Percentiles rank a stretch among this genome's conserved stretches.
phyloP scores from a whole-genome alignment of 2,113 vertebrate genomes.

The Oreochromis spilurus region DNA sequence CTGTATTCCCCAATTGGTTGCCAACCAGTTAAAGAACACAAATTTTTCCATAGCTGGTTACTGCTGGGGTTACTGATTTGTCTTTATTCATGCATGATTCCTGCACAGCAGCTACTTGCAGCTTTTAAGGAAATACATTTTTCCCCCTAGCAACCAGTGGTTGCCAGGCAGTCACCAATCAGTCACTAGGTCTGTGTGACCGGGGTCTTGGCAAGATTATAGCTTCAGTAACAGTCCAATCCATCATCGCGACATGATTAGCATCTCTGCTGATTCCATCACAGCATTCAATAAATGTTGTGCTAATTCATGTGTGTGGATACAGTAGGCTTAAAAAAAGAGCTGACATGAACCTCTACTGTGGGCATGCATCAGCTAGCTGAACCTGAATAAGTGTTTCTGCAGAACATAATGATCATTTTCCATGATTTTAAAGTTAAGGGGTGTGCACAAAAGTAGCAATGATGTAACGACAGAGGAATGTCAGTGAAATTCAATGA shows the following conservation, averaged over 20 bases:
- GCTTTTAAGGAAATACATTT: neutral
- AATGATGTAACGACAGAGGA: neutral
- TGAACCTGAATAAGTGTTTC: neutral
- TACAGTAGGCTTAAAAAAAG: neutral
- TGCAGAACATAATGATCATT: neutral
- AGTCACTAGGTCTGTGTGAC: neutral
- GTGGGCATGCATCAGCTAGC: neutral
- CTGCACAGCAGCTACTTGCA: neutral
- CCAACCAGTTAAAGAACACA: neutral
- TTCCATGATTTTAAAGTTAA: neutral
- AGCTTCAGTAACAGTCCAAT: neutral
- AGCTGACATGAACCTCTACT: neutral
- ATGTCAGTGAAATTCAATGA: neutral
- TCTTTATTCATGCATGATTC: neutral
- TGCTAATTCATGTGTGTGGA: neutral
- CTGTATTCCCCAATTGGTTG: neutral
- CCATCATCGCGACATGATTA: neutral
- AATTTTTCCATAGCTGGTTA: neutral
- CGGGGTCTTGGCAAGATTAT: neutral
- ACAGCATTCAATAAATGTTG: neutral
- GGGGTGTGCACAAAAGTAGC: neutral
- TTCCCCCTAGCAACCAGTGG: neutral
- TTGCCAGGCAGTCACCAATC: neutral
- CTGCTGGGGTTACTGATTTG: neutral
- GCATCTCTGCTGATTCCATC: neutral